These are phyloP conservation scores for Tridacna crocea DNA, from an alignment of 2,888 invertebrate species.

Conservation along the genomic window DNA sequence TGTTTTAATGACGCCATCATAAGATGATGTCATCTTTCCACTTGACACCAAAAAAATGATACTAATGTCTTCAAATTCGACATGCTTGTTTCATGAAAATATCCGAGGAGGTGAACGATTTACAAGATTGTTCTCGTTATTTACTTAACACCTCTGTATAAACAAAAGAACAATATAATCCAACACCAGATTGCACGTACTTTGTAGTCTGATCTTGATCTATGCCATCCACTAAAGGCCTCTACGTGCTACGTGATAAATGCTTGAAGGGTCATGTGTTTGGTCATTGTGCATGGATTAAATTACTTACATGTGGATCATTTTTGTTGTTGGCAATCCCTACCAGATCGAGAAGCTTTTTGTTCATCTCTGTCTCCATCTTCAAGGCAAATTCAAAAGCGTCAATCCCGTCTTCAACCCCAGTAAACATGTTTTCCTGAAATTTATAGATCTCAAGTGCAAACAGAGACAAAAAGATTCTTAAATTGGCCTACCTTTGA, in stretches of 20 bases:
- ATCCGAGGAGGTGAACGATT: too few species aligned
- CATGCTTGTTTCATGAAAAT: too few species aligned
- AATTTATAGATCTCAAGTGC: background rate
- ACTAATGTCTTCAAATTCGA: too few species aligned
- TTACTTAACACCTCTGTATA: too few species aligned
- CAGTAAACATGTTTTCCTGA: conserved; percentile 7
- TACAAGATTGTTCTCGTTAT: too few species aligned
- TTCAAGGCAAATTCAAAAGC: conserved; percentile 39
- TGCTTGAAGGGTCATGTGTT: too few species aligned
- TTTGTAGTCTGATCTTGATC: background rate
- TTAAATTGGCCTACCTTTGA: too few species aligned
- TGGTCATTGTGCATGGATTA: too few species aligned
- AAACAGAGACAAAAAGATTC: background rate
- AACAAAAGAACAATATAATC: background rate
- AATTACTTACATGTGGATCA: conserved; percentile 52
- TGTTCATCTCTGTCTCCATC: conserved; percentile 35
- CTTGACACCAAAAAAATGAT: too few species aligned
- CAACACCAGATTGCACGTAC: background rate
- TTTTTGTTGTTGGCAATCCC: conserved; percentile 11
- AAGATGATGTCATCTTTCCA: too few species aligned
- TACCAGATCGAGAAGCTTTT: conserved; percentile 27
- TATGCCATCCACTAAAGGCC: background rate
- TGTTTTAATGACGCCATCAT: too few species aligned
- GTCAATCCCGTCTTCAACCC: conserved; percentile 38
- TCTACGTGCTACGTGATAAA: too few species aligned